Base-by-base conservation (phyloP, 2,888 invertebrate genomes). In the Bombyx huttoni region DNA sequence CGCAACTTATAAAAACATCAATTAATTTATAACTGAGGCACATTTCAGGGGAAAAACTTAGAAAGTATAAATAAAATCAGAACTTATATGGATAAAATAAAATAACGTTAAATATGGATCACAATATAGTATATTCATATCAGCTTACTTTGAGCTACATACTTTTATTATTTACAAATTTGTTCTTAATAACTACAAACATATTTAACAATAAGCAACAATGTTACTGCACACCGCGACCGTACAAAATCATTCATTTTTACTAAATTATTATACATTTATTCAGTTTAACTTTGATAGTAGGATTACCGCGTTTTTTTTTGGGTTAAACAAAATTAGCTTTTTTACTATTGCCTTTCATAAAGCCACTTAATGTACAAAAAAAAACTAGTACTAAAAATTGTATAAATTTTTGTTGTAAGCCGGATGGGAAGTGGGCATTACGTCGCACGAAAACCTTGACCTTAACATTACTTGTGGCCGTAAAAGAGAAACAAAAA, bases 141-240 rank as follows among this genome's bases (percentile, higher is more conserved):
- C 64, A 58, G 70, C 75, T 71, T 70, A 73, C 65, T 81, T 86
- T 84, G 83, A 86, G 83, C 87, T 85, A 86, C 78, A 78, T 66
- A 70, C 75, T 72, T 73, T 65, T 75, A 72, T 74, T 84, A 84
- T 85, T 75, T 86, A 86, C 84, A 85, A 68, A 75, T 68, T 73
- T 68, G 66, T 68, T 68, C 74, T 77, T 76, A 79, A 61, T 60
- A 54, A 62, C 69, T 76, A 73, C 75, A 71, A 71, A 74, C 75
- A 75, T 72, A 73, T 72, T 65, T 80, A 86, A 84, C 83, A 86
- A 79, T 80, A 80, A 84, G 85, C 85, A 86, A 86, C 85, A 85
- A 82, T 81, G 67, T 69, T 55, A 53, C 52, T 48, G 52, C 52
- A 13, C 45, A 48, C 45, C 40, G 47, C 50, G 47, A 33, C 8